Evolutionary conservation across 2,113 vertebrate genomes (phyloP).

Genomic region (Ariopsis seemanni): DNA sequence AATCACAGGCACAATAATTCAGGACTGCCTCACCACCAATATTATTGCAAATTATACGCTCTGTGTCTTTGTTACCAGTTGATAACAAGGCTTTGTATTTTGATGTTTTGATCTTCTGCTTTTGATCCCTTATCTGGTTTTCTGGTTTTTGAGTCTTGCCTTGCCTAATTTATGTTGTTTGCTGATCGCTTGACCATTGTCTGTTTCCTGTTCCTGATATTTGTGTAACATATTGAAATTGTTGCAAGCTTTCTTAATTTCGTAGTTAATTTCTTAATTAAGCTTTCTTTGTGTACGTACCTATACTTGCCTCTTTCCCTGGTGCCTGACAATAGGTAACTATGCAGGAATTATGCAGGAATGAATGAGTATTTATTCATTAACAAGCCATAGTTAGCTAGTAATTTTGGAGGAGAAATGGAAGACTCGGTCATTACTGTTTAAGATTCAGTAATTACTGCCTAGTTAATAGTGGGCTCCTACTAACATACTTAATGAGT

Average conservation of each 20-base stretch:
- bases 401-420: not conserved
- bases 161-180: not conserved
- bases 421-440: not conserved
- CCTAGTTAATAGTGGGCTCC: not conserved
- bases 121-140: not conserved
- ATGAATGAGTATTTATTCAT: not conserved
- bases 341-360: not conserved
- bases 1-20: not conserved
- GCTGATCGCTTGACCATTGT: not conserved
- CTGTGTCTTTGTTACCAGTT: not conserved
- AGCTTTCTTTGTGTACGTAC: not conserved
- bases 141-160: not conserved
- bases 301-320: too few relatives aligned
- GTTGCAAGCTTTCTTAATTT: not conserved
- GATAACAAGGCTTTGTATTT: not conserved
- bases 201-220: not conserved
- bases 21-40: not conserved
- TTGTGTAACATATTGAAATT: not conserved
- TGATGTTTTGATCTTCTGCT: not conserved
- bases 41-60: not conserved
- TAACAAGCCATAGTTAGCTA: not conserved
- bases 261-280: too few relatives aligned
- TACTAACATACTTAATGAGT: not conserved
- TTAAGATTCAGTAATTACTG: too few relatives aligned
- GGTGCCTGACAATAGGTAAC: not conserved